Percentiles rank a stretch among this genome's conserved stretches.
Conservation (phyloP, 1,140 invertebrate genomes). For the Leptinotarsa undecemlineata region DNA sequence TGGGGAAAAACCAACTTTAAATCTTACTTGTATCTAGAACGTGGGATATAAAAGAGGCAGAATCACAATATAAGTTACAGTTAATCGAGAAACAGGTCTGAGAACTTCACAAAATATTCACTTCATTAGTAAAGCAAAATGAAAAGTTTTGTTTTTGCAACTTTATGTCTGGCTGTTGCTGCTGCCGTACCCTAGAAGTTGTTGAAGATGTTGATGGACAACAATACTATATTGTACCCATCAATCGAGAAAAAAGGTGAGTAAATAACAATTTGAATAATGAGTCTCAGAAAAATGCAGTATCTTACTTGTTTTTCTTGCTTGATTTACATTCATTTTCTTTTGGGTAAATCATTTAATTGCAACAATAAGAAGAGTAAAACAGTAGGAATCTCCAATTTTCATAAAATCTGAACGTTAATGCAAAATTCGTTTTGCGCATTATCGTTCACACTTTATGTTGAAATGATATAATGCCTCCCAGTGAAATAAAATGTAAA, state of each 20-base stretch:
- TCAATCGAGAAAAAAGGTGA: constrained; percentile 15
- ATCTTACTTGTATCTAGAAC: neutral
- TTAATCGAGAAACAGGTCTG: neutral
- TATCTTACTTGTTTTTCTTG: no score
- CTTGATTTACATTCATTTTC: no score
- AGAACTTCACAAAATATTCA: neutral
- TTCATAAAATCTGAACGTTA: no score
- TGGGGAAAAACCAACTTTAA: neutral
- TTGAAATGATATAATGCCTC: no score
- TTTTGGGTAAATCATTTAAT: no score
- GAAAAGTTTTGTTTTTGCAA: neutral
- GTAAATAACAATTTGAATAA: neutral
- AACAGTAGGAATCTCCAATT: no score
- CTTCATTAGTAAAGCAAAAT: neutral
- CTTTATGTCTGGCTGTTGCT: constrained; percentile 4
- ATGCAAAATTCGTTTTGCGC: no score
- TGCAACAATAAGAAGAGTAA: no score
- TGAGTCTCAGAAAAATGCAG: no score
- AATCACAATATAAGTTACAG: neutral
- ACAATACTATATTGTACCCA: constrained; percentile 14
- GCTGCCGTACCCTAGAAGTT: constrained; percentile 15
- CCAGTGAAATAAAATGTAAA: no score
- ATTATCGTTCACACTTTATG: no score
- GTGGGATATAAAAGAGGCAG: neutral
- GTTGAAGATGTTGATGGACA: constrained; percentile 18